A percentile compares a stretch with the other conserved stretches of the same genome.
phyloP scores from a whole-genome alignment of 2,113 vertebrate genomes.

The Bettongia penicillata region DNA sequence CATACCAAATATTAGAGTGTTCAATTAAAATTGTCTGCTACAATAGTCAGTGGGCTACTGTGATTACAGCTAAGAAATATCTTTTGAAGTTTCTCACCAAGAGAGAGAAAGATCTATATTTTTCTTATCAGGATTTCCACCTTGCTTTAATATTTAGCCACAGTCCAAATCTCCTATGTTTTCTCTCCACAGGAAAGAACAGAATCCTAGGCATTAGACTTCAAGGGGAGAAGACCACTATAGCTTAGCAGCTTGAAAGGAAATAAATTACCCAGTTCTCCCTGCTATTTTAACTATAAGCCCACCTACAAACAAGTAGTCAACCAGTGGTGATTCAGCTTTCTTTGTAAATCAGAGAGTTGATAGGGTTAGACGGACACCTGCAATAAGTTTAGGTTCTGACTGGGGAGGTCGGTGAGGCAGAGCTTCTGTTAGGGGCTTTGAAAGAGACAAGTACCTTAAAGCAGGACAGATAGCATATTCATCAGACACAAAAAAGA shows the following conservation, averaged over 20 bases:
- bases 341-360: background rate
- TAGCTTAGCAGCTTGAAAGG: background rate
- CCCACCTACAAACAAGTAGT: background rate
- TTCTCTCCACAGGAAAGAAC: background rate
- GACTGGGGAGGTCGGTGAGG: background rate
- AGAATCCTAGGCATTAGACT: background rate
- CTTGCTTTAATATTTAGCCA: background rate
- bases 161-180: background rate
- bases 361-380: background rate
- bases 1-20: background rate
- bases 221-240: background rate
- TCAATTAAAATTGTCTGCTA: background rate
- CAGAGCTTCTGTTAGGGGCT: background rate
- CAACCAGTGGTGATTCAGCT: background rate
- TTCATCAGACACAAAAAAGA: background rate
- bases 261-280: background rate
- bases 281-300: background rate
- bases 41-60: background rate
- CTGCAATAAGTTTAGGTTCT: background rate
- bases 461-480: background rate
- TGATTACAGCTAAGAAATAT: background rate
- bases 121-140: background rate
- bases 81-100: background rate
- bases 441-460: slow-evolving; percentile 3
- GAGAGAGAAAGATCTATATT: background rate